Percentiles rank a stretch among this genome's conserved stretches.
phyloP scores from a whole-genome alignment of 92 coral and sea anemone species.

The Metridium senile region DNA sequence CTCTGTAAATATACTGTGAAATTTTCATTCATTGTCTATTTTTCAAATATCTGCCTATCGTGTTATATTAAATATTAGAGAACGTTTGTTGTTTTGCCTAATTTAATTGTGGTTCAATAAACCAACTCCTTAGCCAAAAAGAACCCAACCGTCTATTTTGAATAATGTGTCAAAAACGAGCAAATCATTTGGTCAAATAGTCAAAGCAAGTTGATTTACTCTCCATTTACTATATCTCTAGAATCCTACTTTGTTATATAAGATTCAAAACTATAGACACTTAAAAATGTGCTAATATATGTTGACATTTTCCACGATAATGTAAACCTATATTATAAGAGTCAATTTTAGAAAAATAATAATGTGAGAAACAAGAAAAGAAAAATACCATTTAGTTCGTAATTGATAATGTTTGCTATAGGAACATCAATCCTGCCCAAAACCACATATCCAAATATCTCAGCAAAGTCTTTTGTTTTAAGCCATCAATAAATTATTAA shows the following conservation, averaged over 20 bases:
- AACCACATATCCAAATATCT: background rate
- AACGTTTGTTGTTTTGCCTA: background rate
- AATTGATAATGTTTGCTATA: slow-evolving; percentile 1
- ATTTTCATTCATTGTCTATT: background rate
- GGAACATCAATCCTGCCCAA: background rate
- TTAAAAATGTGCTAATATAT: background rate
- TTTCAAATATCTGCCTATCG: background rate
- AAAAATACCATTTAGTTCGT: background rate
- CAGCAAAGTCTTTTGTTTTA: background rate
- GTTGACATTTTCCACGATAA: background rate
- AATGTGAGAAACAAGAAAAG: background rate
- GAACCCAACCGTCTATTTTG: background rate
- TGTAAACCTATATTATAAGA: background rate
- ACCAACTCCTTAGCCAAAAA: background rate
- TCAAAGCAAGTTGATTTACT: background rate
- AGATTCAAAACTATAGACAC: background rate
- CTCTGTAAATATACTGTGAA: background rate
- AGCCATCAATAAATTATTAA: slow-evolving; percentile 1
- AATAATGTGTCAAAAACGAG: background rate
- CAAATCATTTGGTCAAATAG: background rate
- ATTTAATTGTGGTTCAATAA: background rate
- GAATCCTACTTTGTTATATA: background rate
- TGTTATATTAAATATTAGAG: background rate
- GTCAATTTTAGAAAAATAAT: background rate
- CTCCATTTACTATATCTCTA: background rate